Evolutionary conservation across 2,797 vertebrate genomes (phyloP).

Genomic region (Adelosebastes latens): DNA sequence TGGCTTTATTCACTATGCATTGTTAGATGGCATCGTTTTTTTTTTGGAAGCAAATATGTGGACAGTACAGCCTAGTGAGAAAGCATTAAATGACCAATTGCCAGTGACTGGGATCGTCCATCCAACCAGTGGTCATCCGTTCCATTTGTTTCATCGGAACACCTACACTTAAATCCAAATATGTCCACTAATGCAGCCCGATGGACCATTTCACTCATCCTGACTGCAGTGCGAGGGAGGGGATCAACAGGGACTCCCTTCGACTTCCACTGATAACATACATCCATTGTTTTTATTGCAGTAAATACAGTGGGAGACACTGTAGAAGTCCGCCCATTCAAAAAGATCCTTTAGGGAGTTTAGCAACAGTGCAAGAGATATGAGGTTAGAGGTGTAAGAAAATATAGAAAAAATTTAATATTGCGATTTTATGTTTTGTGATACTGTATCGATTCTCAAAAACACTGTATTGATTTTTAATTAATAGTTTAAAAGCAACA

Average conservation of each 20-base stretch:
- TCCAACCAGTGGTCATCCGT: constrained; percentile 36
- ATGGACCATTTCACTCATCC: constrained; percentile 42
- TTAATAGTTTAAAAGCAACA: too few relatives aligned
- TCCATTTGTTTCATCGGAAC: constrained; percentile 57
- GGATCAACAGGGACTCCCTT: constrained; percentile 29
- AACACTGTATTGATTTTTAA: too few relatives aligned
- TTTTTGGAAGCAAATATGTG: constrained; percentile 37
- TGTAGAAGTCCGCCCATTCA: not conserved
- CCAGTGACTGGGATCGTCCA: constrained; percentile 25
- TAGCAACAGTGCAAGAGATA: not conserved
- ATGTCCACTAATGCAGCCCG: constrained; percentile 40
- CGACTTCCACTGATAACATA: constrained; percentile 26
- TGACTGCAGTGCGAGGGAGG: constrained; percentile 15
- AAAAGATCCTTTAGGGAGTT: constrained; percentile 28
- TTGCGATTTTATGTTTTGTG: too few relatives aligned
- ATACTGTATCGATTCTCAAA: too few relatives aligned
- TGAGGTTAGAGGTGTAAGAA: not conserved
- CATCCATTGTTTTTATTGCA: constrained; percentile 37
- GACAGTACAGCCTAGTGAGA: not conserved
- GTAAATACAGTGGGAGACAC: constrained; percentile 13
- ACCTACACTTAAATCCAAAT: constrained; percentile 45
- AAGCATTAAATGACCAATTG: constrained; percentile 29
- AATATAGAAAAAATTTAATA: too few relatives aligned
- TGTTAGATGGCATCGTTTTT: not conserved
- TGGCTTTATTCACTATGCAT: constrained; percentile 29